These are phyloP conservation scores for Heterotis niloticus DNA, from an alignment of 2,113 vertebrate species.

Conservation along the genomic window DNA sequence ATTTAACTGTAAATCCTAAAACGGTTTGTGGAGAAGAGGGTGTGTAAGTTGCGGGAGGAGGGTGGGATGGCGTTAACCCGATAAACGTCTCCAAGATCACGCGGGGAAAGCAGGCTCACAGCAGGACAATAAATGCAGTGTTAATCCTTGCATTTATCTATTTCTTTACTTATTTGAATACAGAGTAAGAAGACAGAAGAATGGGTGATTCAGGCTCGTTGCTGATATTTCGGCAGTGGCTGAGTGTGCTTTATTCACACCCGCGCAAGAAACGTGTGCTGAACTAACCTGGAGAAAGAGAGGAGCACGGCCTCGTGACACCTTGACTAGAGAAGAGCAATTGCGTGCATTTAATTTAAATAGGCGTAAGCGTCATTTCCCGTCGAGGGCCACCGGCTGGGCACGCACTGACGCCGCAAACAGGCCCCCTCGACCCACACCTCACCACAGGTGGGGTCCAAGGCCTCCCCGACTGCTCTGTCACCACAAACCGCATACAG, in stretches of 20 bases:
- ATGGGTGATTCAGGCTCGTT: too few species aligned
- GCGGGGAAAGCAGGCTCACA: background rate
- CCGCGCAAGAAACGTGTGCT: too few species aligned
- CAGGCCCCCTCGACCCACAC: too few species aligned
- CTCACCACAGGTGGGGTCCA: too few species aligned
- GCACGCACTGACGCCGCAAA: too few species aligned
- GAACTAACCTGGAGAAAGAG: too few species aligned
- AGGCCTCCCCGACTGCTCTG: too few species aligned
- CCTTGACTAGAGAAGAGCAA: too few species aligned
- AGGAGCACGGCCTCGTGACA: too few species aligned
- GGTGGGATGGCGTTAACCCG: background rate
- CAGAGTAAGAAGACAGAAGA: too few species aligned
- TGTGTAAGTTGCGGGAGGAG: conserved; percentile 25
- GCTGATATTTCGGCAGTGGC: too few species aligned
- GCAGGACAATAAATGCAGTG: background rate
- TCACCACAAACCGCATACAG: background rate
- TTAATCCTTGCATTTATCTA: background rate
- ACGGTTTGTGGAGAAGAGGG: conserved; percentile 36
- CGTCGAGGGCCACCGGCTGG: background rate
- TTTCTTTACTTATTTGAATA: background rate
- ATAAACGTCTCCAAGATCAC: background rate
- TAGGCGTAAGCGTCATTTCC: background rate
- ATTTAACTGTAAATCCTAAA: conserved; percentile 63
- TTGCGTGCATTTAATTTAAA: background rate
- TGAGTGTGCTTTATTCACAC: too few species aligned